Percentiles rank a stretch among this genome's conserved stretches.
Conservation (phyloP, 2,113 vertebrate species). For the Tylochromis polylepis region DNA sequence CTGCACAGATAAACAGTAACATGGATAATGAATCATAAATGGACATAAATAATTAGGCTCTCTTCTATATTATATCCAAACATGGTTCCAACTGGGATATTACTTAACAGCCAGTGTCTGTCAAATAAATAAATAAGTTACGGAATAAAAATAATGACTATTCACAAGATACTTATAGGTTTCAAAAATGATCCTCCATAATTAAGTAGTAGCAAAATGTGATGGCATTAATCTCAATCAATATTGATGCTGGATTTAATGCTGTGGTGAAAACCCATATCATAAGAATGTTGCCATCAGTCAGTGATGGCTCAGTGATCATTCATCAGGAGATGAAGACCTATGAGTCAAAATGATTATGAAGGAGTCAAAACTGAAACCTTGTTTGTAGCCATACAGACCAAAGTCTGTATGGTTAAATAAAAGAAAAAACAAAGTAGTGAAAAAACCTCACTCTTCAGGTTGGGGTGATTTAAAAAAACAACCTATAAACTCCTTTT, state of each 20-base stretch:
- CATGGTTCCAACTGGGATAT: not conserved
- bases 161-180: too few species aligned
- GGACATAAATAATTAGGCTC: not conserved
- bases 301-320: too few species aligned
- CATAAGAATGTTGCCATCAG: not conserved
- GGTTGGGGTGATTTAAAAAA: too few species aligned
- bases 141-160: not conserved
- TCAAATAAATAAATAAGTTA: not conserved
- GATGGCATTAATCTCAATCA: not conserved
- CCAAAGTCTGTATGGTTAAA: not conserved
- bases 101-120: not conserved
- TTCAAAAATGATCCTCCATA: not conserved
- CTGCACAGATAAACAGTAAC: not conserved
- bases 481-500: not conserved
- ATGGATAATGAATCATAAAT: not conserved
- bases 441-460: not conserved
- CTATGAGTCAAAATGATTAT: not conserved
- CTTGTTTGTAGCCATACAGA: too few species aligned
- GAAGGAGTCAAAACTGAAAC: not conserved
- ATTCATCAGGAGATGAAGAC: not conserved
- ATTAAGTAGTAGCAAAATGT: not conserved
- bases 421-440: not conserved
- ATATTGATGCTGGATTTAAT: not conserved
- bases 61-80: not conserved
- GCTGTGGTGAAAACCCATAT: not conserved